Percentiles rank a stretch among this genome's conserved stretches.
phyloP scores from a whole-genome alignment of 2,113 vertebrate genomes.

The Stomatorhinus ivindoensis region DNA sequence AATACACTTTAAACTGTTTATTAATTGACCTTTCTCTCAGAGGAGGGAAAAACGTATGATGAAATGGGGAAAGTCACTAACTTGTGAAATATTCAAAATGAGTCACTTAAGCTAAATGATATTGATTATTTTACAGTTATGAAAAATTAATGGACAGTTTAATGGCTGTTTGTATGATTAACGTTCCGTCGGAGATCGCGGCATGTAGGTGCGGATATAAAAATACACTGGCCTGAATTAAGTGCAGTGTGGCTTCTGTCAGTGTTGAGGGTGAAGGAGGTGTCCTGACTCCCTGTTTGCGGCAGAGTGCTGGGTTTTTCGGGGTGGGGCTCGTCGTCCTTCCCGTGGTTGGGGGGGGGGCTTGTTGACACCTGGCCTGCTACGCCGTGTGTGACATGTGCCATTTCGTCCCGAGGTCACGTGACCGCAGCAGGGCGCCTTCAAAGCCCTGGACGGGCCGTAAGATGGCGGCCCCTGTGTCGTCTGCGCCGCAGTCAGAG shows the following conservation, averaged over 20 bases:
- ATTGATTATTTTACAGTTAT: neutral
- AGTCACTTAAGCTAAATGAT: neutral
- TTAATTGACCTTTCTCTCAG: conserved; percentile 23
- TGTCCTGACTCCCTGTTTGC: neutral
- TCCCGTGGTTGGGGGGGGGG: neutral
- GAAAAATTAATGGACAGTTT: neutral
- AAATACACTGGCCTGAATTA: neutral
- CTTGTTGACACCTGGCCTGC: neutral
- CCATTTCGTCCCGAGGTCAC: neutral
- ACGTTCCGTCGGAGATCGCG: neutral
- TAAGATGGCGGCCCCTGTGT: neutral
- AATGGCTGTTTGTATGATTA: conserved; percentile 1
- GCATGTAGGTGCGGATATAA: neutral
- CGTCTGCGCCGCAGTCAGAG: neutral
- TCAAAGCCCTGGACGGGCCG: neutral
- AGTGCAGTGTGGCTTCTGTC: neutral
- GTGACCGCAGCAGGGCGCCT: neutral
- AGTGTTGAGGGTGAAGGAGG: neutral
- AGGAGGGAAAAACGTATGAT: neutral
- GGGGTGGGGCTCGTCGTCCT: neutral
- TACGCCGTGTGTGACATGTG: neutral
- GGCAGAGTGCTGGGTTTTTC: neutral
- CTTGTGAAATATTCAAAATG: neutral
- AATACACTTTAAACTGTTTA: conserved; percentile 11
- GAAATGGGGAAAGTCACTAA: neutral